Evolutionary conservation across 2,113 vertebrate species (phyloP), one percentile per base, ranked within the genome.

Genomic region (Antennarius striatus): DNA sequence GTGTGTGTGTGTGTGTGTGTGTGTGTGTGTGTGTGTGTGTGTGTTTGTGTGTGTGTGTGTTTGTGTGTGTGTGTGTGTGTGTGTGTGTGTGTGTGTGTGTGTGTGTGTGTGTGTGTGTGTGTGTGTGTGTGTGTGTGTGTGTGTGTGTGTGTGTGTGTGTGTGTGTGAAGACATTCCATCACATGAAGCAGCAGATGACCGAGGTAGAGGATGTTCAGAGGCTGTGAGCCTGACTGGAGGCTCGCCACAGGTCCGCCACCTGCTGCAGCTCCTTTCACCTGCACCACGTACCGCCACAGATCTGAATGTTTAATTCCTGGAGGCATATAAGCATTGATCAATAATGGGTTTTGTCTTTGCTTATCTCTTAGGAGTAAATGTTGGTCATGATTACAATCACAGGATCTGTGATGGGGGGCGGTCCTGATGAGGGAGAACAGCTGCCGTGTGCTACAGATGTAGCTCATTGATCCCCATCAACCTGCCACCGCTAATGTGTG

Each of bases 391-490:
- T 36, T 36, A 36, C 3, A 36, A 36, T 36, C 32, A 36, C 32
- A 36, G 32, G 32, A 36, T 36, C 32, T 36, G 3, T 36, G 32
- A 36, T 6, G n/a, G 32, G 32, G 32, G 6, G 56, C 29, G 16
- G 42, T 39, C 12, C 53, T 15, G 15, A 50, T 28, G 59, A 28
- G 22, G 46, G 47, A 66, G 64, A 55, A 68, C 52, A 69, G 16
- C 55, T 43, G 62, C 56, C 45, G 14, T 22, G 8, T 32, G 45
- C 46, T 52, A 39, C 13, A 60, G 50, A 29, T 73, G 54, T 29
- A 54, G 22, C 10, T 17, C 57, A 71, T 77, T 61, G 73, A 84
- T 77, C 43, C 46, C 12, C 45, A 40, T 71, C 58, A 79, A 39
- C 42, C 52, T 10, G 9, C 47, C 53, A 9, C 7, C 36, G 28